Evolutionary conservation across 2,797 vertebrate species (phyloP), one percentile per base, ranked within the genome.

Genomic region (Tinamus major): DNA sequence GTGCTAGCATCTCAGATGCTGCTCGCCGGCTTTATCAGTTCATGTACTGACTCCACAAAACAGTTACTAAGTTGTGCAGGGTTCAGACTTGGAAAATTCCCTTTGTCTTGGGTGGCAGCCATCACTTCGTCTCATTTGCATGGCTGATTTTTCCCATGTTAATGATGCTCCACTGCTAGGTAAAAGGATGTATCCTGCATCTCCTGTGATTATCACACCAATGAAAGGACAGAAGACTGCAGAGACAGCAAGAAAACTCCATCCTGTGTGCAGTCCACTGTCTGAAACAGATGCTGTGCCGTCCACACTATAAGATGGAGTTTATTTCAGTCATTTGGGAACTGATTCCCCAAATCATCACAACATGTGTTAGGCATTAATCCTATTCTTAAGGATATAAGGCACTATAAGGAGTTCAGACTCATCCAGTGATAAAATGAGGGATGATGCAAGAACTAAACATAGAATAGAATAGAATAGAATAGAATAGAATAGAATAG

Each of bases 1-100:
- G 86, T 94, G 78, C 94, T 77, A 94, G 85, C 85, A 94, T 86
- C 85, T 94, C 85, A 79, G 88, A 75, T 95, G 71, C 95, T 90
- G 84, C 83, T 88, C 84, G 90, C 79, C 96, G 51, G 84, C 76
- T 89, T 78, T 61, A 96, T 89, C 91, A 67, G 67, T 83, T 94
- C 82, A 92, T 84, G 89, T 86, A 71, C 83, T n/a, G 87, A 89
- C 83, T 71, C 85, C 91, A 89, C 68, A 92, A 90, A 94, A 79
- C 87, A 87, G 87, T 77, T 72, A 67, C 91, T 87, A 76, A 91
- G 85, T 85, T 96, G 88, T 31, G 29, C 31, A 65, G 37, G 20
- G 46, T 64, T 95, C 79, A 74, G 82, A 61, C 61, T 91, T 94
- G 94, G 91, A 94, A 90, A 70, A 88, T 75, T 74, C 92, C 74